Conservation (phyloP, 2,113 vertebrate species). For the Laticauda colubrina region DNA sequence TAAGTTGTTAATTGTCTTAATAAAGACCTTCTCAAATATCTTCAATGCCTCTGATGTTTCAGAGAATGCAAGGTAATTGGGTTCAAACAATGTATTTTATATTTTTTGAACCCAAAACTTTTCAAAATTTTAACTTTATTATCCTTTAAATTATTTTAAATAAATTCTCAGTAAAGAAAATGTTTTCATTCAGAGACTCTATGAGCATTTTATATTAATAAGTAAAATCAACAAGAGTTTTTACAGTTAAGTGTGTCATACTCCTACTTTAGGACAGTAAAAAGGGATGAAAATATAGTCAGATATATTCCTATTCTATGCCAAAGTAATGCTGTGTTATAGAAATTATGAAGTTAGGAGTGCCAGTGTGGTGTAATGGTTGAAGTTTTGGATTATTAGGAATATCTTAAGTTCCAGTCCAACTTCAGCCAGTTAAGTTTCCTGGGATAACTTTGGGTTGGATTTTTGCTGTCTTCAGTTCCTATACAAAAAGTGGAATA, state of each 20-base stretch:
- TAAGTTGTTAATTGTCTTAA: neutral
- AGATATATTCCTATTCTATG: neutral
- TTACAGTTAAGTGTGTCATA: neutral
- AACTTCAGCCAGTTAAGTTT: neutral
- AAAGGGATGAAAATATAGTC: neutral
- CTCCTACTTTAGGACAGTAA: neutral
- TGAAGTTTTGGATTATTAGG: neutral
- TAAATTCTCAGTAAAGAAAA: neutral
- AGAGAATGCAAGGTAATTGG: neutral
- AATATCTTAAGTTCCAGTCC: neutral
- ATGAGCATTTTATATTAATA: neutral
- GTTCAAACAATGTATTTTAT: neutral
- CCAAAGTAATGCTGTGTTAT: neutral
- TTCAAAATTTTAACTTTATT: neutral
- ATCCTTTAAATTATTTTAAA: neutral
- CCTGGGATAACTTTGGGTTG: no score
- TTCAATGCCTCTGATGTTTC: neutral
- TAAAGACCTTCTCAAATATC: neutral
- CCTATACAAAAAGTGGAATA: neutral
- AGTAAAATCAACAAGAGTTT: neutral
- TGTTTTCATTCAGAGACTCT: neutral
- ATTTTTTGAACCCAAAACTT: neutral
- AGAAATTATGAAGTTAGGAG: neutral
- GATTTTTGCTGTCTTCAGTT: neutral
- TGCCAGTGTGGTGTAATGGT: neutral